Conservation (phyloP, 2,888 invertebrate species). For the Trissolcus brochymenae region DNA sequence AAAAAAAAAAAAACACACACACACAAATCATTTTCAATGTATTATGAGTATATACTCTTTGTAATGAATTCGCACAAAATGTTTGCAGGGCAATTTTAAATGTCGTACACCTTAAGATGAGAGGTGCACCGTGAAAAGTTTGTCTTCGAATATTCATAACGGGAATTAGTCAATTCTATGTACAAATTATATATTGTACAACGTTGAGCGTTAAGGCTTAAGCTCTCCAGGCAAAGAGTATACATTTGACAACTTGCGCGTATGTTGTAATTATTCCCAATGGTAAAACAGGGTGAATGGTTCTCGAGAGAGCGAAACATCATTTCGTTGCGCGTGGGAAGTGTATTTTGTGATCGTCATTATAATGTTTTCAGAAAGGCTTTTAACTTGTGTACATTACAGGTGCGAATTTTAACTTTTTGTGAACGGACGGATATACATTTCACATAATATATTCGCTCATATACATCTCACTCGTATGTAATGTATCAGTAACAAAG, state of each 20-base stretch:
- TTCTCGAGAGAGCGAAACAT: slow-evolving; percentile 26
- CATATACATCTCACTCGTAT: slow-evolving; percentile 1
- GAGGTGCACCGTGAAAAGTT: no score
- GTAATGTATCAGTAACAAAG: slow-evolving; percentile 37
- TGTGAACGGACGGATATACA: slow-evolving; percentile 10
- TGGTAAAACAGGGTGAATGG: slow-evolving; percentile 12
- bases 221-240: no score
- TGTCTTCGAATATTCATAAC: no score
- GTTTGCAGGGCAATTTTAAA: no score
- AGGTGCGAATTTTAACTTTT: slow-evolving; percentile 31
- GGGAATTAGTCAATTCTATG: background rate
- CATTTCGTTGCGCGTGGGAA: slow-evolving; percentile 9
- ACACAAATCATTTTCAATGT: background rate
- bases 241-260: background rate
- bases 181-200: background rate
- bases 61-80: no score
- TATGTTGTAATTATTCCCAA: slow-evolving; percentile 28
- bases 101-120: no score
- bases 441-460: slow-evolving; percentile 25
- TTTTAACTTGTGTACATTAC: slow-evolving; percentile 37
- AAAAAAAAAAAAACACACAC: slow-evolving; percentile 5
- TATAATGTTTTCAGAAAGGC: slow-evolving; percentile 32
- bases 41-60: no score
- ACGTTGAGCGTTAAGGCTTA: no score
- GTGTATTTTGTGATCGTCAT: slow-evolving; percentile 23